Evolutionary conservation across 2,888 invertebrate genomes (phyloP).

Genomic region (Onchidella celtica): DNA sequence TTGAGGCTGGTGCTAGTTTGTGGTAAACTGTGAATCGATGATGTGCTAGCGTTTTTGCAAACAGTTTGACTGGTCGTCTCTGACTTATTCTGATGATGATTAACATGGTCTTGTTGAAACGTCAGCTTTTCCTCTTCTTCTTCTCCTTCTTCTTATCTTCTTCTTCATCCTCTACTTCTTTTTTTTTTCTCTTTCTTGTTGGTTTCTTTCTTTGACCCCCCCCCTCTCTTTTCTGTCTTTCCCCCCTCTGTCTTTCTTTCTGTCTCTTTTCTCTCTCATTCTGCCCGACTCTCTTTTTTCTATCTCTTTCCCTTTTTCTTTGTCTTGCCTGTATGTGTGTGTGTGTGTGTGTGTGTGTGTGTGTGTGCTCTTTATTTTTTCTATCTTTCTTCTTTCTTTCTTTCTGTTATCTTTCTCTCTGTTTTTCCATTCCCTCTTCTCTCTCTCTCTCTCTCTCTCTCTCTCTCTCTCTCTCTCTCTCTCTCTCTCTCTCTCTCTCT

Average conservation of each 20-base stretch:
- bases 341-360: no score
- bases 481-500: background rate
- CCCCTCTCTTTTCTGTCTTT: background rate
- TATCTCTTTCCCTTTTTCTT: no score
- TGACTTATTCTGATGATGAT: no score
- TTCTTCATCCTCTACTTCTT: background rate
- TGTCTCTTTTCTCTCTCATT: background rate
- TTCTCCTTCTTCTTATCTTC: background rate
- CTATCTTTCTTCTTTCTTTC: background rate
- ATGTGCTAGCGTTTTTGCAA: no score
- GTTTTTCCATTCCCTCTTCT: background rate
- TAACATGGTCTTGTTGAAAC: background rate
- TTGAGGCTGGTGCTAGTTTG: no score
- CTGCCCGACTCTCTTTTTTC: background rate
- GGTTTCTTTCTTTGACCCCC: background rate
- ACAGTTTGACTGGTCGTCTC: background rate
- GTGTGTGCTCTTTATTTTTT: background rate
- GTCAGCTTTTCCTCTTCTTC: background rate
- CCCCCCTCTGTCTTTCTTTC: background rate
- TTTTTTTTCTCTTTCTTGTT: background rate
- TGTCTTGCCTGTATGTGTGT: no score
- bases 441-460: background rate
- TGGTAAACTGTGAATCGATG: no score
- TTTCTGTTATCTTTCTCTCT: background rate
- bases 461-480: constrained; percentile 18